phyloP scores from a whole-genome alignment of 2,888 invertebrate genomes.

The Eupithecia tripunctaria region DNA sequence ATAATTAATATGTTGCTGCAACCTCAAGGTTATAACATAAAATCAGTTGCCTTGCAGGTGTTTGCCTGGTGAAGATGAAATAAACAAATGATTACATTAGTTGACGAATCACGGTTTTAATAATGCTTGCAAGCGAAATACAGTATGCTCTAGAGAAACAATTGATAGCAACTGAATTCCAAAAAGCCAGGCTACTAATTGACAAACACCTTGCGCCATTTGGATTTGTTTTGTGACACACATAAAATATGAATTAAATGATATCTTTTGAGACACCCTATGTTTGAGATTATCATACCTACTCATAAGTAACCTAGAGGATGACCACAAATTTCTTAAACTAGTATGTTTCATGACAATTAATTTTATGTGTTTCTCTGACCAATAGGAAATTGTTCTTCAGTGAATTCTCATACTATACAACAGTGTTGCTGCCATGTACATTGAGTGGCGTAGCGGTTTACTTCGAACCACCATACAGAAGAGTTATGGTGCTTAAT shows the following conservation, averaged over 20 bases:
- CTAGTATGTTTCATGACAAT: not conserved
- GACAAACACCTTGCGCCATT: too few species aligned
- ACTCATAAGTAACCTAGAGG: too few species aligned
- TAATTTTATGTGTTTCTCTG: slow-evolving; percentile 17
- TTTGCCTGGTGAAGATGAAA: not conserved
- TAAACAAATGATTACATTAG: not conserved
- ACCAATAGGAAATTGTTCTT: slow-evolving; percentile 72
- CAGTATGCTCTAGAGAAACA: too few species aligned
- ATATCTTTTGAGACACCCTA: not conserved
- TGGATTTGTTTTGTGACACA: too few species aligned
- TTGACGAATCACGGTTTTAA: too few species aligned
- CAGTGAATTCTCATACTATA: slow-evolving; percentile 77
- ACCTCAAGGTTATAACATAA: too few species aligned
- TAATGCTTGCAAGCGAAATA: too few species aligned
- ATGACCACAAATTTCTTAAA: not conserved
- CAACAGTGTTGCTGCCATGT: slow-evolving; percentile 76
- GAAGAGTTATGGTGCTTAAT: slow-evolving; percentile 77
- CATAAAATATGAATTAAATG: not conserved
- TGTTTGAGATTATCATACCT: not conserved
- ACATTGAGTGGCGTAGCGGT: slow-evolving; percentile 78
- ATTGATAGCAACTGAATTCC: not conserved
- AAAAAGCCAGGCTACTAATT: not conserved
- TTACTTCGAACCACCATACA: slow-evolving; percentile 78
- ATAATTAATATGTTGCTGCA: too few species aligned
- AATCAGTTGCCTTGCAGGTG: not conserved